Evolutionary conservation across 2,888 invertebrate species (phyloP).

Genomic region (Volucella bombylans): DNA sequence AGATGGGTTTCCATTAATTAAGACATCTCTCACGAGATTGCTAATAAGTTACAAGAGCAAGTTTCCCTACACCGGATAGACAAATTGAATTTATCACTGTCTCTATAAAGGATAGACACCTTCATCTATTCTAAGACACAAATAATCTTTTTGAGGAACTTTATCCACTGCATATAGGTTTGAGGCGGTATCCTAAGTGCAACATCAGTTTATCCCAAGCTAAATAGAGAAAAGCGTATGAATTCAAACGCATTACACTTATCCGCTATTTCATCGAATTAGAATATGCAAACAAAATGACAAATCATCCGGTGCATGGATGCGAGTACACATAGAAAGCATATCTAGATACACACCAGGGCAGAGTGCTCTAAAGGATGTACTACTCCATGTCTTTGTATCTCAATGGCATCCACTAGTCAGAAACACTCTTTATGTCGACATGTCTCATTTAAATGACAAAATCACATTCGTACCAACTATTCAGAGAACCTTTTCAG

Average conservation of each 20-base stretch:
- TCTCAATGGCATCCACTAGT: conserved; percentile 26
- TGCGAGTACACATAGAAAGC: too few species aligned
- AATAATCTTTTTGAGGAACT: too few species aligned
- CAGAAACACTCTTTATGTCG: conserved; percentile 24
- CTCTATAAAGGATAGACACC: too few species aligned
- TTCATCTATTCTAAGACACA: too few species aligned
- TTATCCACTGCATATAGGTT: neutral
- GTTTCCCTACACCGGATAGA: too few species aligned
- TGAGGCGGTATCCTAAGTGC: conserved; percentile 50
- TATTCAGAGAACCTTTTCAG: conserved; percentile 52
- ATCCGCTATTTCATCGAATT: conserved; percentile 66
- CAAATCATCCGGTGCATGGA: conserved; percentile 54
- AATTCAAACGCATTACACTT: conserved; percentile 67
- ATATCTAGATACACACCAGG: neutral
- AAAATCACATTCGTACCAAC: conserved; percentile 64
- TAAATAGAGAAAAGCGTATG: conserved; percentile 45
- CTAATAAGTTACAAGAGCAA: too few species aligned
- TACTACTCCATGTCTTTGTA: neutral
- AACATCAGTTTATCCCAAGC: conserved; percentile 51
- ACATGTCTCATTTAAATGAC: conserved; percentile 72
- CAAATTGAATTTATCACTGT: too few species aligned
- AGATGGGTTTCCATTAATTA: too few species aligned
- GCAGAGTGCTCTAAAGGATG: neutral
- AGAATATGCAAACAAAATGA: conserved; percentile 65
- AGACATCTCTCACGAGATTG: too few species aligned